A percentile compares a stretch with the other conserved stretches of the same genome.
phyloP scores from a whole-genome alignment of 2,888 invertebrate genomes.

The Drosophila hamatofila region DNA sequence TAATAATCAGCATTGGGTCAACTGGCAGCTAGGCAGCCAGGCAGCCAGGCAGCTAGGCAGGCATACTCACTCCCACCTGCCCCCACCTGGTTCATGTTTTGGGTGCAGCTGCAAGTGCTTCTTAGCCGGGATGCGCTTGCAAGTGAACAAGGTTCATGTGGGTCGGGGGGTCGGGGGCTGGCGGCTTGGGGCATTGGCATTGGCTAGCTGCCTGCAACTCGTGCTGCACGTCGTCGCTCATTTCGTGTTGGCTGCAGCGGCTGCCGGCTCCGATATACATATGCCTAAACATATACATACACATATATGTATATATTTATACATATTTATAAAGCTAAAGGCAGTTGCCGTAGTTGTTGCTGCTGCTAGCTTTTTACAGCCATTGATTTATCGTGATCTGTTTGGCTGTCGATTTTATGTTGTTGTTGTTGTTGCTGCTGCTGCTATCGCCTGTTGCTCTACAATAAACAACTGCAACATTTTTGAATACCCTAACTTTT shows the following conservation, averaged over 20 bases:
- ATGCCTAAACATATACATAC: conserved; percentile 51
- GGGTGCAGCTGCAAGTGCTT: conserved; percentile 60
- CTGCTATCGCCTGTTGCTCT: conserved; percentile 31
- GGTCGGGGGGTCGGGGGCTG: neutral
- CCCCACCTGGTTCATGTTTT: conserved; percentile 5
- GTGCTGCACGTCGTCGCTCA: conserved; percentile 80
- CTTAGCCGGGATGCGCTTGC: conserved; percentile 44
- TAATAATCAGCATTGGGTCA: conserved; percentile 66
- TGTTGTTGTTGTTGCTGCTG: conserved; percentile 41
- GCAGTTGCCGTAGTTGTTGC: conserved; percentile 49
- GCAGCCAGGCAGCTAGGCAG: conserved; percentile 28
- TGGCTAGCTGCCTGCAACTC: conserved; percentile 59
- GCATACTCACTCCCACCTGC: conserved; percentile 4
- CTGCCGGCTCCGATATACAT: conserved; percentile 53
- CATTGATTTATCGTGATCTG: conserved; percentile 82
- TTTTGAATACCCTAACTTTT: conserved; percentile 31
- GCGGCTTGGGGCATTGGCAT: conserved; percentile 33
- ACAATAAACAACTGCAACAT: conserved; percentile 59
- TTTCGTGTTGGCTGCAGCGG: conserved; percentile 73
- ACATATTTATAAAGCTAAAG: conserved; percentile 21
- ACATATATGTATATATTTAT: conserved; percentile 13
- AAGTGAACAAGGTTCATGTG: conserved; percentile 43
- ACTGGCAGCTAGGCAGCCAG: conserved; percentile 4
- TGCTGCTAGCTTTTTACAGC: conserved; percentile 61
- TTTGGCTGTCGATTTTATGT: conserved; percentile 77